Evolutionary conservation across 1,140 invertebrate genomes (phyloP).

Genomic region (Agrypnia vestita): DNA sequence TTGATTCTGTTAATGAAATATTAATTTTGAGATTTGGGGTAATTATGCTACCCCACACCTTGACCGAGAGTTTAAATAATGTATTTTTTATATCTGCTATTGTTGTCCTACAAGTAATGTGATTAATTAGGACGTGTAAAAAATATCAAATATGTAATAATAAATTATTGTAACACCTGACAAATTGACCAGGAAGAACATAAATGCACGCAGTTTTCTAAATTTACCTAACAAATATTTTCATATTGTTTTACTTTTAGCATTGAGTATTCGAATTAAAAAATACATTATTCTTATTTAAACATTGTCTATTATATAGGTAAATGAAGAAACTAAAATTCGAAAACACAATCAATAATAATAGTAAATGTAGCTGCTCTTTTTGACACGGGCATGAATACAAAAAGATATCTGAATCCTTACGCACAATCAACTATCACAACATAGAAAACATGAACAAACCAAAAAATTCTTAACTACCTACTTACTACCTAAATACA

Average conservation of each 20-base stretch:
- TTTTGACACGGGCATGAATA: conserved; percentile 39
- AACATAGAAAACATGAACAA: conserved; percentile 61
- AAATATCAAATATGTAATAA: no score
- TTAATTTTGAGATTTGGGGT: no score
- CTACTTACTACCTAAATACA: conserved; percentile 58
- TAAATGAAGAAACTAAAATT: neutral
- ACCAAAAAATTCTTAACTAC: conserved; percentile 58
- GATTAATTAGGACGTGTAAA: no score
- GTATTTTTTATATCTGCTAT: no score
- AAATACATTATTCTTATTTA: no score
- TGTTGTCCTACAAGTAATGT: no score
- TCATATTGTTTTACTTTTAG: no score
- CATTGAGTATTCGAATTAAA: no score
- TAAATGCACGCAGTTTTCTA: neutral
- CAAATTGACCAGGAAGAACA: neutral
- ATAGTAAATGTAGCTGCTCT: conserved; percentile 24
- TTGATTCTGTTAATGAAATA: no score
- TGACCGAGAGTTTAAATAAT: no score
- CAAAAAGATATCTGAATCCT: conserved; percentile 30
- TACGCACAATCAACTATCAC: conserved; percentile 61
- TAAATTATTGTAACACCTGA: conserved; percentile 8
- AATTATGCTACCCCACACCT: no score
- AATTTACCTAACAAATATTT: neutral
- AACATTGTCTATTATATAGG: no score
- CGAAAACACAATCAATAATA: conserved; percentile 22